phyloP scores from a whole-genome alignment of 2,797 vertebrate genomes.

The Tapirus indicus region DNA sequence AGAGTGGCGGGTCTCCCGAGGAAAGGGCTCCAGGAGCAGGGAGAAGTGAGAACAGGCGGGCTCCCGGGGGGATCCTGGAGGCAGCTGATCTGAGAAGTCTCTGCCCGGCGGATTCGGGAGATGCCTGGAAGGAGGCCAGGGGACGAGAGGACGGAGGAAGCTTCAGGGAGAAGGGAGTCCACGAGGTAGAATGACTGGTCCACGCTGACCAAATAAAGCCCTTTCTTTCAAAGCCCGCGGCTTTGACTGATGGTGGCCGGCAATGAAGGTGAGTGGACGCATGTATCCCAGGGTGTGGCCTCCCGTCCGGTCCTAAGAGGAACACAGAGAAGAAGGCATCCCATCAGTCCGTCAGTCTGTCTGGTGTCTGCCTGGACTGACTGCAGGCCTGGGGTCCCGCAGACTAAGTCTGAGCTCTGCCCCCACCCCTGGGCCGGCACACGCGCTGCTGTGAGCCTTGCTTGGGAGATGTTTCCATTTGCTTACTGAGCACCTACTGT shows the following conservation, averaged over 20 bases:
- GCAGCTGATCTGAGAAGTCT: neutral
- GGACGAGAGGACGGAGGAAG: neutral
- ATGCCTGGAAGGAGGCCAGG: neutral
- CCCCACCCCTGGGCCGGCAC: neutral
- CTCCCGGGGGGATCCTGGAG: neutral
- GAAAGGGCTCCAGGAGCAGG: neutral
- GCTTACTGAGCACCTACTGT: neutral
- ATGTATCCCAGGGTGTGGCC: rapidly evolving
- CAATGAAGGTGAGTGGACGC: neutral
- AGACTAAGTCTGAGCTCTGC: neutral
- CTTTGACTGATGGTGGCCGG: neutral
- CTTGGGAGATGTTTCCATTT: neutral
- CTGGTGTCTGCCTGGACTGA: neutral
- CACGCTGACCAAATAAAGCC: rapidly evolving
- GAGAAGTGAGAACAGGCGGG: neutral
- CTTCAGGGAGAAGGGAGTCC: neutral
- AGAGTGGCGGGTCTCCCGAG: neutral
- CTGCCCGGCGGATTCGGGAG: rapidly evolving
- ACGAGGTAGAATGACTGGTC: neutral
- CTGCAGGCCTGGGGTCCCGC: neutral
- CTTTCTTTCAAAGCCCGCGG: neutral
- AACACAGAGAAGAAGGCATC: neutral
- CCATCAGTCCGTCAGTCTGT: neutral
- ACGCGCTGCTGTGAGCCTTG: rapidly evolving
- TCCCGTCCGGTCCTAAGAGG: neutral